Conservation (phyloP, 2,113 vertebrate species). For the Mystacornis crossleyi region DNA sequence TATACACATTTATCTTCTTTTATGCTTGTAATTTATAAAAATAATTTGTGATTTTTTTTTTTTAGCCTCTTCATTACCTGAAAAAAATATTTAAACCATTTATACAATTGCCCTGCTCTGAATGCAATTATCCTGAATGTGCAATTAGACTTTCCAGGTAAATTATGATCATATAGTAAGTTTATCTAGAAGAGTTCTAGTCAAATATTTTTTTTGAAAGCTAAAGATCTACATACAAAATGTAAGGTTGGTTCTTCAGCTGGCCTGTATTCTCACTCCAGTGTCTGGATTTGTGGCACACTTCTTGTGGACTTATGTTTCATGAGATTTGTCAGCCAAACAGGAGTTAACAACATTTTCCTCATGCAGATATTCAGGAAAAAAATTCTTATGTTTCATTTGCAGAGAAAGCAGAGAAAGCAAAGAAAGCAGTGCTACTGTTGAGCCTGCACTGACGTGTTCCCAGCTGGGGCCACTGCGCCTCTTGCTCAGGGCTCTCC, state of each 20-base stretch:
- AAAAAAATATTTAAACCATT: background rate
- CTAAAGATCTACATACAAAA: background rate
- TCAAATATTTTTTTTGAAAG: background rate
- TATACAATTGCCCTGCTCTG: background rate
- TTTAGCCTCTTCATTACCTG: background rate
- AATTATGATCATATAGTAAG: background rate
- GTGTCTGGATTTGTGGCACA: background rate
- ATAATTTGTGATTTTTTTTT: background rate
- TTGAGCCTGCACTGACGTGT: background rate
- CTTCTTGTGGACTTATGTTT: fast-evolving
- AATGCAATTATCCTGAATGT: background rate
- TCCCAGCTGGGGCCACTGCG: background rate
- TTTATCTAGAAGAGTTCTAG: background rate
- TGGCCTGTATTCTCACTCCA: background rate
- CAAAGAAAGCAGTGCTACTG: background rate
- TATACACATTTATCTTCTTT: background rate
- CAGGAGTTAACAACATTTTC: background rate
- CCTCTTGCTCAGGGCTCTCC: background rate
- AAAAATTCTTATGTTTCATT: background rate
- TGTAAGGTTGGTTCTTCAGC: background rate
- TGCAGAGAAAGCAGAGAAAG: background rate
- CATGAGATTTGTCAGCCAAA: background rate
- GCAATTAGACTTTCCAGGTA: background rate
- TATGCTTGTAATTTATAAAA: background rate
- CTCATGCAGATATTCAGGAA: background rate